Evolutionary conservation across 1,140 invertebrate species (phyloP).

Genomic region (Drosophila navojoa): DNA sequence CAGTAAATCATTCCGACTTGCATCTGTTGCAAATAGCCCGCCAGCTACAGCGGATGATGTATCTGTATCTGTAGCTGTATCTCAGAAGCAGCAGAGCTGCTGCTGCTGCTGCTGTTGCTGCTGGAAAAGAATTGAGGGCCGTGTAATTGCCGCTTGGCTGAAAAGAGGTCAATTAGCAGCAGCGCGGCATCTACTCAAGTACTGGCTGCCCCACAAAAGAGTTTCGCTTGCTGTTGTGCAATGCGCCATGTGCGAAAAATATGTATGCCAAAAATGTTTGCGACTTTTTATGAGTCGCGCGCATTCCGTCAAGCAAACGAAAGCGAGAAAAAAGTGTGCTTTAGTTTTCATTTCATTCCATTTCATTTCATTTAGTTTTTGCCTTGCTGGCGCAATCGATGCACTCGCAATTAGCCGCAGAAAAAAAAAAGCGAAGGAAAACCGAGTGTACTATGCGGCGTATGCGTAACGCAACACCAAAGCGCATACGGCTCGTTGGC

Average conservation of each 20-base stretch:
- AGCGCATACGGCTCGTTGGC: constrained; percentile 45
- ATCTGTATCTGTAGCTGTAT: constrained; percentile 50
- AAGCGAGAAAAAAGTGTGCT: neutral
- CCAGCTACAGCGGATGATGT: constrained; percentile 32
- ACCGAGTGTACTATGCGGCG: constrained; percentile 14
- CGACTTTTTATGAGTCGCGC: constrained; percentile 28
- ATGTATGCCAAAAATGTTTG: constrained; percentile 45
- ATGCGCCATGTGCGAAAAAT: constrained; percentile 14
- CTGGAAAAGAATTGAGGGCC: constrained; percentile 59
- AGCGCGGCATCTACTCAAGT: constrained; percentile 28
- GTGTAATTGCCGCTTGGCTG: constrained; percentile 77
- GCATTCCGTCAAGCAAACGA: constrained; percentile 47
- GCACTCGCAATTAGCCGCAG: constrained; percentile 24
- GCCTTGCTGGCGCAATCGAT: constrained; percentile 27
- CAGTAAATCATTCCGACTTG: constrained; percentile 75
- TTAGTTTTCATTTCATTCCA: neutral
- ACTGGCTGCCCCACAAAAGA: constrained; percentile 21
- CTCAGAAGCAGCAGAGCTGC: constrained; percentile 24
- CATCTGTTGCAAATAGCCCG: constrained; percentile 61
- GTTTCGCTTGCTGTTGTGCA: constrained; percentile 40
- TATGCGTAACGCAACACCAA: constrained; percentile 32
- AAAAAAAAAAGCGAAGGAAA: neutral
- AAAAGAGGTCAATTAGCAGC: constrained; percentile 79
- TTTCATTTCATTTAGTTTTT: constrained; percentile 14
- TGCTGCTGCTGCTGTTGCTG: neutral